Evolutionary conservation across 1,140 invertebrate species (phyloP).

Genomic region (Cotesia vestalis): DNA sequence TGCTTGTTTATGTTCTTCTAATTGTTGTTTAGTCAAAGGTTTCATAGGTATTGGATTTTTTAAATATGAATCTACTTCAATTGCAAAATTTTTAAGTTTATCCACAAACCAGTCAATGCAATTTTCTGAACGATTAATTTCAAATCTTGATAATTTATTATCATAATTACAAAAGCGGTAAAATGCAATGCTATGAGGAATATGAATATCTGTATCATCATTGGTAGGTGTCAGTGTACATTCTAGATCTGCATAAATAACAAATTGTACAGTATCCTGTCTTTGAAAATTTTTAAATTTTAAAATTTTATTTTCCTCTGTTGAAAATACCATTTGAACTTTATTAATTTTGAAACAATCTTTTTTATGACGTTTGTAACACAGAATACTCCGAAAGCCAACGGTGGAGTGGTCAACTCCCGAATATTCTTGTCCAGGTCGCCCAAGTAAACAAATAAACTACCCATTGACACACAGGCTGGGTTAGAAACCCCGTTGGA

Average conservation of each 20-base stretch:
- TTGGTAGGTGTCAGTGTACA: no score
- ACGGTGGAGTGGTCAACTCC: no score
- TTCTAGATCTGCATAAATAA: no score
- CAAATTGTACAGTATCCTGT: no score
- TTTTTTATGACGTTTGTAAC: no score
- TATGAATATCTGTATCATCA: no score
- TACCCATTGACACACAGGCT: background rate
- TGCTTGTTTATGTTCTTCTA: conserved; percentile 11
- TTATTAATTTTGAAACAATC: conserved; percentile 37
- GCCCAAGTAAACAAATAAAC: no score
- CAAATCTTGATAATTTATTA: background rate
- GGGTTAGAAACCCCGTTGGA: background rate
- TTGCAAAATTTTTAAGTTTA: conserved; percentile 41
- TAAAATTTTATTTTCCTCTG: conserved; percentile 44
- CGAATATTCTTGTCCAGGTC: no score
- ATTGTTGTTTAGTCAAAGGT: conserved; percentile 20
- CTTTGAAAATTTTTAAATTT: conserved; percentile 24
- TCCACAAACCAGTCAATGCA: conserved; percentile 47
- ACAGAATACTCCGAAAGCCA: no score
- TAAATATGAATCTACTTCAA: conserved; percentile 38
- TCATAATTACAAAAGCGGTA: background rate
- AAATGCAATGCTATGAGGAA: background rate
- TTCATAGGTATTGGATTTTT: conserved; percentile 32
- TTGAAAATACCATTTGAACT: conserved; percentile 54
- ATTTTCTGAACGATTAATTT: conserved; percentile 27